Conservation (phyloP, 2,113 vertebrate genomes). For the Talpa occidentalis region DNA sequence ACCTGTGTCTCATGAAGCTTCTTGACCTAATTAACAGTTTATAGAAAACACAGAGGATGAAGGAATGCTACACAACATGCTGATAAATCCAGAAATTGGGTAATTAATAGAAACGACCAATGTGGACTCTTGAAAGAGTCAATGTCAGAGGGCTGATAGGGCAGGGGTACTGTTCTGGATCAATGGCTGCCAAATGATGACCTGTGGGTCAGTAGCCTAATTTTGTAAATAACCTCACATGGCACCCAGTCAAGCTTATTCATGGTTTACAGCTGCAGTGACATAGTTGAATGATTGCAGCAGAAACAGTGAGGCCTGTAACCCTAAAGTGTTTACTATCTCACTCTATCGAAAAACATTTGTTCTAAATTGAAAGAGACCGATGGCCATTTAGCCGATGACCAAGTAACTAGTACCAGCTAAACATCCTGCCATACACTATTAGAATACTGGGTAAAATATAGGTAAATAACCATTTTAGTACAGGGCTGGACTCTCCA, state of each 20-base stretch:
- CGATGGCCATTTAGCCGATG: not conserved
- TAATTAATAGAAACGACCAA: not conserved
- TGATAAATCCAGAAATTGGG: not conserved
- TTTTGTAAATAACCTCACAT: constrained; percentile 16
- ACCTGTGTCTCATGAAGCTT: not conserved
- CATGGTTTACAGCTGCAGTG: not conserved
- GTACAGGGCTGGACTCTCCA: not conserved
- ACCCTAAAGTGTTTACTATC: not conserved
- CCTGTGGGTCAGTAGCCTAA: not conserved
- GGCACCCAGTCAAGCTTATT: not conserved
- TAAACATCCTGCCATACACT: not conserved
- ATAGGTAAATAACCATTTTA: not conserved
- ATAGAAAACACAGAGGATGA: not conserved
- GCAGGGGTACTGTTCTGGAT: not conserved
- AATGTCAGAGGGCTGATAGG: too few relatives aligned
- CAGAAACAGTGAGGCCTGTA: not conserved
- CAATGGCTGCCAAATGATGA: not conserved
- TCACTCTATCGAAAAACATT: not conserved
- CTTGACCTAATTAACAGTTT: not conserved
- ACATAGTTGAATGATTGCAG: not conserved
- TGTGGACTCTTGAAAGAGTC: not conserved
- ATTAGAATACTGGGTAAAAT: not conserved
- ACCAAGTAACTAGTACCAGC: too few relatives aligned
- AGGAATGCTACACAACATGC: not conserved
- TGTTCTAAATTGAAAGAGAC: not conserved